Evolutionary conservation across 2,888 invertebrate species (phyloP).

Genomic region (Limnephilus marmoratus): DNA sequence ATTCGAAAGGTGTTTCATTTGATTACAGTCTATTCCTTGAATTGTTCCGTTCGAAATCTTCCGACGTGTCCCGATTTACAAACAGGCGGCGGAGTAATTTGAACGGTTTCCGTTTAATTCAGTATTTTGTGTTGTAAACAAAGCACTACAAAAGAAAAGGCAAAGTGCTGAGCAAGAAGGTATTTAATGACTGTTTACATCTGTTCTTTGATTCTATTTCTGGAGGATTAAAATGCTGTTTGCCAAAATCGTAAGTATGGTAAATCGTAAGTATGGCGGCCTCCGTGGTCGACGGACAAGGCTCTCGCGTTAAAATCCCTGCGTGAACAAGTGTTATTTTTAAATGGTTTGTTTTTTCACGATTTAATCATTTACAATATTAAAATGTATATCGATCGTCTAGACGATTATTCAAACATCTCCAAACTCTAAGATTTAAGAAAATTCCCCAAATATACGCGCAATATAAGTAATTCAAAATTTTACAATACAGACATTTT

Average conservation of each 20-base stretch:
- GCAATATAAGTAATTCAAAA: too few relatives aligned
- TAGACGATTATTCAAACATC: too few relatives aligned
- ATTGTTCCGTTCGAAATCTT: conserved; percentile 21
- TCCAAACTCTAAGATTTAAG: too few relatives aligned
- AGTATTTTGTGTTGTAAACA: conserved; percentile 9
- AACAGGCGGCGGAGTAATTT: conserved; percentile 12
- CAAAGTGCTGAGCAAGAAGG: background rate
- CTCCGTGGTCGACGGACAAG: too few relatives aligned
- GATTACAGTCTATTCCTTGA: conserved; percentile 21
- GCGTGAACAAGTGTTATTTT: too few relatives aligned
- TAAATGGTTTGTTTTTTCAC: too few relatives aligned
- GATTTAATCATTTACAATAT: too few relatives aligned
- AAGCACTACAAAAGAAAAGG: background rate
- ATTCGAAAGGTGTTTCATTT: conserved; percentile 43
- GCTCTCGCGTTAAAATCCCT: too few relatives aligned
- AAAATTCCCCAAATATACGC: too few relatives aligned
- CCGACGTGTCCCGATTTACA: background rate
- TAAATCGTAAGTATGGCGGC: too few relatives aligned
- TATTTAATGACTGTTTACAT: background rate
- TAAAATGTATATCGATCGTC: too few relatives aligned
- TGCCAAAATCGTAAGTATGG: background rate
- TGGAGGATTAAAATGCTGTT: background rate
- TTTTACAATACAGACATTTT: too few relatives aligned
- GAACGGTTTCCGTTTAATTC: conserved; percentile 10
- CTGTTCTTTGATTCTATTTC: background rate